A percentile compares a stretch with the other conserved stretches of the same genome.
These are phyloP conservation scores for Ellobius talpinus DNA, from an alignment of 2,113 vertebrate genomes.

Conservation along the genomic window DNA sequence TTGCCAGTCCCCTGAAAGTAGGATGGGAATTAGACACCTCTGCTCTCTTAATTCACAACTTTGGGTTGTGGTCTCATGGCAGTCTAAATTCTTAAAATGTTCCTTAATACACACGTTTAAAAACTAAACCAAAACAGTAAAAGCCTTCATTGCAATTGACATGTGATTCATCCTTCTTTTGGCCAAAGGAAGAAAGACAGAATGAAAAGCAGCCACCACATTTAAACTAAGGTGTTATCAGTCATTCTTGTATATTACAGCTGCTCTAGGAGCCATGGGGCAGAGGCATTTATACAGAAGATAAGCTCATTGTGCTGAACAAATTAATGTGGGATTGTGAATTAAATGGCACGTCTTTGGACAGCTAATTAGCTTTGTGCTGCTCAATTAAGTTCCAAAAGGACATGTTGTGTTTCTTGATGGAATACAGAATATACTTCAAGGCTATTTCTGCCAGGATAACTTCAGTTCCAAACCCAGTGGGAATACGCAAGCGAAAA, in stretches of 20 bases:
- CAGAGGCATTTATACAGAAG: constrained; percentile 88
- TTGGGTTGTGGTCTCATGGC: not conserved
- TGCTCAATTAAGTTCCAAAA: constrained; percentile 91
- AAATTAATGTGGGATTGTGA: constrained; percentile 90
- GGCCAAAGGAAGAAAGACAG: constrained; percentile 76
- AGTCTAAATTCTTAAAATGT: constrained; percentile 64
- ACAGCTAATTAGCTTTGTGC: constrained; percentile 91
- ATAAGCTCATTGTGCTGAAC: constrained; percentile 88
- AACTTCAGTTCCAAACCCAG: constrained; percentile 74
- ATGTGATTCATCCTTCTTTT: constrained; percentile 78
- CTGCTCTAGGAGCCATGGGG: constrained; percentile 87
- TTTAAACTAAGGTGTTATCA: constrained; percentile 87
- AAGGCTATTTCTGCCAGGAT: constrained; percentile 83
- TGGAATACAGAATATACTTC: constrained; percentile 86
- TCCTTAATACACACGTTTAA: not conserved
- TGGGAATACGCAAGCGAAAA: constrained; percentile 78
- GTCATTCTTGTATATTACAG: constrained; percentile 87
- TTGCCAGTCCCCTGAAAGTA: not conserved
- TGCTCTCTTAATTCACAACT: not conserved
- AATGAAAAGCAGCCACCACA: constrained; percentile 75
- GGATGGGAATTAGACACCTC: not conserved
- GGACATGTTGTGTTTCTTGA: constrained; percentile 88
- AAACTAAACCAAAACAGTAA: not conserved
- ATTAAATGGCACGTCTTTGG: constrained; percentile 89
- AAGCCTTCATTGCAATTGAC: constrained; percentile 74